Evolutionary conservation across 2,888 invertebrate species (phyloP).

Genomic region (Andrena haemorrhoa): DNA sequence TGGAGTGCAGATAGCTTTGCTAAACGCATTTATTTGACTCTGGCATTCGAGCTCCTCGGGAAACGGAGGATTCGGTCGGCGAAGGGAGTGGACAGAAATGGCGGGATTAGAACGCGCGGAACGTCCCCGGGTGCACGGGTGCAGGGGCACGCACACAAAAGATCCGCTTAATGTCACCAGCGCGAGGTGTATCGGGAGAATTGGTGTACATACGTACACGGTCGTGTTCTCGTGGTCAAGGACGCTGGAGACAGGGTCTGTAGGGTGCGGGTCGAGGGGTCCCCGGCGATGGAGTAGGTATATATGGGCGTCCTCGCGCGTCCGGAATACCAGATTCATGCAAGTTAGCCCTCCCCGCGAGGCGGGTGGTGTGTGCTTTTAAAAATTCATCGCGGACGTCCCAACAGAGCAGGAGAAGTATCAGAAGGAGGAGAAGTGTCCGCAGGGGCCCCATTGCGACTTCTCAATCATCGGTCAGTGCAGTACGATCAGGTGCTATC

Average conservation of each 20-base stretch:
- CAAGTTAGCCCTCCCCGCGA: constrained; percentile 75
- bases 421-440: constrained; percentile 6
- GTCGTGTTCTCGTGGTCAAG: constrained; percentile 67
- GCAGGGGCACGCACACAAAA: constrained; percentile 39
- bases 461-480: constrained; percentile 56
- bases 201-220: constrained; percentile 42
- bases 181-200: constrained; percentile 33
- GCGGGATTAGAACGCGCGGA: constrained; percentile 2
- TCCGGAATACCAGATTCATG: constrained; percentile 84
- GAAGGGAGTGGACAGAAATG: neutral
- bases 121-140: neutral
- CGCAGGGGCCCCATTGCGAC: constrained; percentile 18
- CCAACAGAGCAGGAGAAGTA: neutral
- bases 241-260: constrained; percentile 65
- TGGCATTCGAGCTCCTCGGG: neutral
- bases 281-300: constrained; percentile 76
- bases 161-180: constrained; percentile 23
- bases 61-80: neutral
- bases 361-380: constrained; percentile 65
- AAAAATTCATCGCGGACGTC: constrained; percentile 65
- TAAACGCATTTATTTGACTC: neutral
- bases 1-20: neutral
- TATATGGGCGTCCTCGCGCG: constrained; percentile 84
- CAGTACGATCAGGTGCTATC: constrained; percentile 46
- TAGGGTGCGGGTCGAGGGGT: constrained; percentile 72